Conservation (phyloP, 2,113 vertebrate species). For the Halcyon malimbica region DNA sequence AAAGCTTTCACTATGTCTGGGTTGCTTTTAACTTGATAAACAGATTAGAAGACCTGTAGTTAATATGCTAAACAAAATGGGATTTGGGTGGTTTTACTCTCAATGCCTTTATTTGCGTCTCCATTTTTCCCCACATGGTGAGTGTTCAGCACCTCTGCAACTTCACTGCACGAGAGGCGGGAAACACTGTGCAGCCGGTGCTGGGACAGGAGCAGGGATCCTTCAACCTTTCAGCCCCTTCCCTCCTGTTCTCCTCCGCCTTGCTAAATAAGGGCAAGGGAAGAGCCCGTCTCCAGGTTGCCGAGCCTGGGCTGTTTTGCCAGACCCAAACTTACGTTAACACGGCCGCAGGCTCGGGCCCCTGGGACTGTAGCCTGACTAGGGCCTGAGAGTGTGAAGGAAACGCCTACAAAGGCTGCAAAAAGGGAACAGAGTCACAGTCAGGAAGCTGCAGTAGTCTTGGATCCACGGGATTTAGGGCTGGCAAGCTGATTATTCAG, state of each 20-base stretch:
- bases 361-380: not conserved
- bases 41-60: not conserved
- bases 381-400: not conserved
- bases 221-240: not conserved
- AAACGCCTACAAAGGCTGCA: not conserved
- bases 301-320: not conserved
- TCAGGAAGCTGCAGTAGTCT: not conserved
- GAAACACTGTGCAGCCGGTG: not conserved
- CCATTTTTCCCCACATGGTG: not conserved
- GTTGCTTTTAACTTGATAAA: not conserved
- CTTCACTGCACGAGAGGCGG: accelerated
- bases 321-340: not conserved
- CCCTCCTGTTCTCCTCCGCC: not conserved
- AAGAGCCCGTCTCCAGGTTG: not conserved
- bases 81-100: not conserved
- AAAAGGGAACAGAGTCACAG: not conserved
- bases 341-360: not conserved
- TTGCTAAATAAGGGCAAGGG: not conserved
- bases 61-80: not conserved
- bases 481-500: not conserved
- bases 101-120: not conserved
- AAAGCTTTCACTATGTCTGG: not conserved
- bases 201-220: not conserved
- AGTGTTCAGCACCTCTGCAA: not conserved
- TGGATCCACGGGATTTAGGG: not conserved